phyloP scores from a whole-genome alignment of 2,113 vertebrate species.

The Oxyruncus cristatus region DNA sequence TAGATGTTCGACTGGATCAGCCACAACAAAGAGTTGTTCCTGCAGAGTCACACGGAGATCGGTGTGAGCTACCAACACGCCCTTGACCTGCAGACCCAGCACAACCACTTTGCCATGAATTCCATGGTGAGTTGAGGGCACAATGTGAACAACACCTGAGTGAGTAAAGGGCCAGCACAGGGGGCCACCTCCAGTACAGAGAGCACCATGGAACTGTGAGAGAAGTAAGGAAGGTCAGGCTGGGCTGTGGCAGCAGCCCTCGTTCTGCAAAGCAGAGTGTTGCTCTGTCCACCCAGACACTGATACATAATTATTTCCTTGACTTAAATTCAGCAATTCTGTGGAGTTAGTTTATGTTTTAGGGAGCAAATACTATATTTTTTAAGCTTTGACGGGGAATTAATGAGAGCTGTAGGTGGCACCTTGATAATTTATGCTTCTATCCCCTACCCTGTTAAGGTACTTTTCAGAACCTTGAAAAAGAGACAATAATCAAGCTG shows the following conservation, averaged over 20 bases:
- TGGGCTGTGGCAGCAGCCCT: background rate
- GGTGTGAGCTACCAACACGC: conserved; percentile 95
- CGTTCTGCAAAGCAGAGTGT: background rate
- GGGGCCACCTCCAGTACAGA: background rate
- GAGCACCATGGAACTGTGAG: background rate
- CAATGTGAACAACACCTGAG: fast-evolving
- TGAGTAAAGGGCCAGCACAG: background rate
- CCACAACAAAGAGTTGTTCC: conserved; percentile 97
- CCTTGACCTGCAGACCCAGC: conserved; percentile 95
- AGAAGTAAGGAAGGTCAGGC: background rate
- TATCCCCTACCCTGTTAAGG: background rate
- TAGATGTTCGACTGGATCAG: conserved; percentile 99
- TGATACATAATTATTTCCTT: background rate
- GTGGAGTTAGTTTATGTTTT: background rate
- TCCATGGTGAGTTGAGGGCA: conserved; percentile 86
- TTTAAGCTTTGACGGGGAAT: background rate
- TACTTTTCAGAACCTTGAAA: background rate
- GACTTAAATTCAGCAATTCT: background rate
- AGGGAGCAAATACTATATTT: background rate
- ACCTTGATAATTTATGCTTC: background rate
- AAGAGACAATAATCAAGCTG: background rate
- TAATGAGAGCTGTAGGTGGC: background rate
- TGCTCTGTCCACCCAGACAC: background rate
- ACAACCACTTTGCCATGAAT: conserved; percentile 99
- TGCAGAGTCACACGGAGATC: conserved; percentile 97